Evolutionary conservation across 2,113 vertebrate genomes (phyloP), one percentile per base, ranked within the genome.

Genomic region (Salvelinus sp.): DNA sequence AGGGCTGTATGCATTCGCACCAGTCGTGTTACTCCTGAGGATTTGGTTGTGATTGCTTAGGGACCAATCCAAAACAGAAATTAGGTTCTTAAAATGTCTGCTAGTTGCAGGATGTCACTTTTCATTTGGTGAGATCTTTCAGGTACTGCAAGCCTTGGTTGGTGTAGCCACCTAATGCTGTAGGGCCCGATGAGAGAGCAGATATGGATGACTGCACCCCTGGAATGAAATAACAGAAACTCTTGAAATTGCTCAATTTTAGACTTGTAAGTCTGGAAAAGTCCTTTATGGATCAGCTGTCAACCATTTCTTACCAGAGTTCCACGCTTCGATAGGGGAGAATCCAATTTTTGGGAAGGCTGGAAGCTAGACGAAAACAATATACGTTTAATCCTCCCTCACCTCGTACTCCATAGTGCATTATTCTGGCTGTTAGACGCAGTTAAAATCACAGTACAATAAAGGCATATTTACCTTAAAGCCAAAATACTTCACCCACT

Each of bases 401-500:
- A 16, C 4, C 22, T 76, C 3, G 25, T 2, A 60, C 20, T 18
- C 13, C 54, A 33, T 23, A 27, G 4, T 48, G 9, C 1, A 22
- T 67, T 57, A 3, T 25, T 16, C 67, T 25, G 28, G 27, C 20
- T 57, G 6, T 70, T 25, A n/a, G 13, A 25, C 9, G 23, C 33
- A 54, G 28, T 20, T 28, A 3, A 3, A 50, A 79, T 20, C 16
- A 44, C 38, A 44, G 38, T 18, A 54, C 16, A 54, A 18, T 54
- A 54, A 54, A 18, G 50, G 50, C 14, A 54, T 54, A 14, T 25
- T 78, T 92, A 97, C 96, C 95, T 97, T 89, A 88, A 95, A 84
- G 67, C 95, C 94, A 28, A 97, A 85, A 67, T 97, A 98, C 85
- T 94, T 94, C 62, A 94, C 90, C 95, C 96, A 96, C 70, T 97